phyloP scores from a whole-genome alignment of 2,113 vertebrate genomes.

The Neogobius melanostomus region DNA sequence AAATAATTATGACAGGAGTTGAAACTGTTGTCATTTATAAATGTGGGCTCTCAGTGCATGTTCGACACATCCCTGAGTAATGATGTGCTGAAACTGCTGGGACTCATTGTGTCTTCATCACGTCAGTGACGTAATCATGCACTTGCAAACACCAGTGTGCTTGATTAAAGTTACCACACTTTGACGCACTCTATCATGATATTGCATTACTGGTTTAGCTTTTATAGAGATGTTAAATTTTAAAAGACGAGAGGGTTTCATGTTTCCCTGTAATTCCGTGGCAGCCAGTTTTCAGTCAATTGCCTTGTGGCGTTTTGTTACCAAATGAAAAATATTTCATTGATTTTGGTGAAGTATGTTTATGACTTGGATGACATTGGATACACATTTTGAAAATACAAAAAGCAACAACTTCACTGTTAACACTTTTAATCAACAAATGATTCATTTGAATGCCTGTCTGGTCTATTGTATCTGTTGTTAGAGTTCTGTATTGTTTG shows the following conservation, averaged over 20 bases:
- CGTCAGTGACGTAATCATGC: conserved; percentile 28
- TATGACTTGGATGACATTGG: too few species aligned
- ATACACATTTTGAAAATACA: too few species aligned
- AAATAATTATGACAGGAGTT: background rate
- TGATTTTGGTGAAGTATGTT: too few species aligned
- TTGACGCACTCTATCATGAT: background rate
- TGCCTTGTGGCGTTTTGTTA: background rate
- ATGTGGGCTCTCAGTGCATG: conserved; percentile 11
- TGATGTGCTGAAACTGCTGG: conserved; percentile 15
- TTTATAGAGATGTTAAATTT: background rate
- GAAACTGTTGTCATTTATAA: conserved; percentile 2
- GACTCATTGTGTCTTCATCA: conserved; percentile 11
- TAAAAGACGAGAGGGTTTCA: background rate
- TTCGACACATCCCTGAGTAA: conserved; percentile 18
- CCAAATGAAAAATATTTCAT: conserved; percentile 10
- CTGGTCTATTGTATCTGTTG: too few species aligned
- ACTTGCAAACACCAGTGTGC: background rate
- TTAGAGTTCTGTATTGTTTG: too few species aligned
- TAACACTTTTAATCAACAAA: too few species aligned
- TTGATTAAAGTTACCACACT: background rate
- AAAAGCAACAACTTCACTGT: too few species aligned
- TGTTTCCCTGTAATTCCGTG: conserved; percentile 4
- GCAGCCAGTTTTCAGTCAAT: background rate
- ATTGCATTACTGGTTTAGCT: background rate
- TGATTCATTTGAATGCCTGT: too few species aligned